A percentile compares a stretch with the other conserved stretches of the same genome.
phyloP scores from a whole-genome alignment of 2,113 vertebrate species.

The Azemiops feae region DNA sequence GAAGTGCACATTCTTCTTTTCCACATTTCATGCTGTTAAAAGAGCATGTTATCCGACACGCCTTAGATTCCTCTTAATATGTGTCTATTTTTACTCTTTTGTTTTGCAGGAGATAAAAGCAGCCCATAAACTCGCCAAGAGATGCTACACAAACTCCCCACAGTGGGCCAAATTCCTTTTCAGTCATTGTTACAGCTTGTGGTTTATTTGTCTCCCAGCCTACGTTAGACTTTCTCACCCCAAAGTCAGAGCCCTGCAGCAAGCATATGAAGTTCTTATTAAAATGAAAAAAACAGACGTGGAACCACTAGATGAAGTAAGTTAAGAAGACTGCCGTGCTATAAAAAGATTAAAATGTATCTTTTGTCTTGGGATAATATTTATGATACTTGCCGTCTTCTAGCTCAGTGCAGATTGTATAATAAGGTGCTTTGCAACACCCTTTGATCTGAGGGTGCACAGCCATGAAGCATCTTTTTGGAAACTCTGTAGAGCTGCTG shows the following conservation, averaged over 20 bases:
- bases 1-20: not conserved
- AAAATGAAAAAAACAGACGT: conserved; percentile 92
- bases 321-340: not conserved
- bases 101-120: conserved; percentile 89
- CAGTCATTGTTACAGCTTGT: conserved; percentile 95
- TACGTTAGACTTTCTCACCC: conserved; percentile 82
- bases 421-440: conserved; percentile 20
- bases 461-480: not conserved
- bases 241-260: conserved; percentile 87
- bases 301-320: conserved; percentile 92
- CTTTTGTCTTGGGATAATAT: not conserved
- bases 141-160: conserved; percentile 80
- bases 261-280: conserved; percentile 87
- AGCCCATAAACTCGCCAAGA: conserved; percentile 90
- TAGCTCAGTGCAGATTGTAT: not conserved
- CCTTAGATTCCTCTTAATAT: not conserved
- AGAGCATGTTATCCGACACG: not conserved
- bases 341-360: not conserved
- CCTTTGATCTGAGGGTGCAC: not conserved
- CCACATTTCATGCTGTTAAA: not conserved
- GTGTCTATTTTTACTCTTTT: conserved; percentile 30
- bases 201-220: conserved; percentile 97
- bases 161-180: conserved; percentile 94
- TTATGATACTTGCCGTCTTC: not conserved
- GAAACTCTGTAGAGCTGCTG: not conserved